Percentiles rank a stretch among this genome's conserved stretches.
These are phyloP conservation scores for Junonia oenone DNA, from an alignment of 2,888 invertebrate species.

Conservation along the genomic window DNA sequence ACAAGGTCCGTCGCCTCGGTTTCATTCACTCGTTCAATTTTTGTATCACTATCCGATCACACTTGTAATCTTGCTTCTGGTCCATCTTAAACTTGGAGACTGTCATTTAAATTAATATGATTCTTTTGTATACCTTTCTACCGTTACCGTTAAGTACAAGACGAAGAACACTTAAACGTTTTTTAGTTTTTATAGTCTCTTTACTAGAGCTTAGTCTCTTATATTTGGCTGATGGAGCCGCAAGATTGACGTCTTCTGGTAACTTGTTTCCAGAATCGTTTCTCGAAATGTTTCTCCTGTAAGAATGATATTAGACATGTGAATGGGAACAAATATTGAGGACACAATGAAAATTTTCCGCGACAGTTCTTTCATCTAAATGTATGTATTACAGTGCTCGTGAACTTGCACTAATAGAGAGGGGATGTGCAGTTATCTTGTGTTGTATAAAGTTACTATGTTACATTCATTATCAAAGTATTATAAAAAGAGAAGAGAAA, in stretches of 20 bases:
- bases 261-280: slow-evolving; percentile 89
- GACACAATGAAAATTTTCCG: not conserved
- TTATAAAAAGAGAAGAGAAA: not conserved
- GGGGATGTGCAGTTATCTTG: slow-evolving; percentile 4
- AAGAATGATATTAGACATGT: slow-evolving; percentile 43
- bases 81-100: slow-evolving; percentile 23
- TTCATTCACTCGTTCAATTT: not conserved
- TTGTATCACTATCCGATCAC: slow-evolving; percentile 7
- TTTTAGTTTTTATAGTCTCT: slow-evolving; percentile 17
- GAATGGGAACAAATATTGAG: not conserved
- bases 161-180: slow-evolving; percentile 29
- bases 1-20: not conserved
- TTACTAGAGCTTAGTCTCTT: slow-evolving; percentile 29
- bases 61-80: not conserved
- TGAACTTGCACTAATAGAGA: not conserved
- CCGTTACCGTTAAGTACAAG: slow-evolving; percentile 18
- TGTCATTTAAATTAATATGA: slow-evolving; percentile 19
- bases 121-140: slow-evolving; percentile 18
- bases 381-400: not conserved
- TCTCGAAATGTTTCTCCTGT: slow-evolving; percentile 87
- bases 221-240: slow-evolving; percentile 70
- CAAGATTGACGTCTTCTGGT: slow-evolving; percentile 84
- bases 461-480: not conserved
- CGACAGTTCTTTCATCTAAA: not conserved
- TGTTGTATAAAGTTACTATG: not conserved